Evolutionary conservation across 2,797 vertebrate species (phyloP).

Genomic region (Champsocephalus gunnari): DNA sequence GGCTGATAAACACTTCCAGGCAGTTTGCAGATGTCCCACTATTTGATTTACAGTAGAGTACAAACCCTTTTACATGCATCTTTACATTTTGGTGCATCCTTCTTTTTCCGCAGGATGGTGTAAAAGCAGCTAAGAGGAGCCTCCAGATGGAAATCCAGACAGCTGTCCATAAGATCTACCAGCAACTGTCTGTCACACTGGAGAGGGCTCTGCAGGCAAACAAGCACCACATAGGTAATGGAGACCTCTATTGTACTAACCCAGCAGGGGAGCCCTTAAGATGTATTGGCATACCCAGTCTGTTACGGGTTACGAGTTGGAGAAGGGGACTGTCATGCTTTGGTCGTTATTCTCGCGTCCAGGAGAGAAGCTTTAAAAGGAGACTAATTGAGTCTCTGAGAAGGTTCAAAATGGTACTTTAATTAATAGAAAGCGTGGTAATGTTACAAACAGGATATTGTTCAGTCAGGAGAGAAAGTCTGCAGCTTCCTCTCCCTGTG

Average conservation of each 20-base stretch:
- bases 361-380: too few relatives aligned
- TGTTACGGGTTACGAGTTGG: background rate
- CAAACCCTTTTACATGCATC: background rate
- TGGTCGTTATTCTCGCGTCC: too few relatives aligned
- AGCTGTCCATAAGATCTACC: slow-evolving; percentile 98
- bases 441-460: too few relatives aligned
- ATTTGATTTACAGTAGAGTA: background rate
- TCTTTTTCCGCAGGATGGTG: slow-evolving; percentile 88
- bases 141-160: slow-evolving; percentile 97
- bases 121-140: slow-evolving; percentile 93
- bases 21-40: background rate
- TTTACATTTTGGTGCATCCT: background rate
- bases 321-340: too few relatives aligned
- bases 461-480: too few relatives aligned
- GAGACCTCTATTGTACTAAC: background rate
- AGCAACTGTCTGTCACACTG: slow-evolving; percentile 95
- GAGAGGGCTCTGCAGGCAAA: slow-evolving; percentile 96
- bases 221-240: slow-evolving; percentile 95
- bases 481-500: too few relatives aligned
- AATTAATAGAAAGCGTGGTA: too few relatives aligned
- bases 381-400: too few relatives aligned
- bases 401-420: too few relatives aligned
- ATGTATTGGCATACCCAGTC: too few relatives aligned
- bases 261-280: background rate
- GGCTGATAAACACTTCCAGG: background rate